A percentile compares a stretch with the other conserved stretches of the same genome.
Evolutionary conservation across 2,113 vertebrate genomes (phyloP).

Genomic region (Eudorcas thomsonii): DNA sequence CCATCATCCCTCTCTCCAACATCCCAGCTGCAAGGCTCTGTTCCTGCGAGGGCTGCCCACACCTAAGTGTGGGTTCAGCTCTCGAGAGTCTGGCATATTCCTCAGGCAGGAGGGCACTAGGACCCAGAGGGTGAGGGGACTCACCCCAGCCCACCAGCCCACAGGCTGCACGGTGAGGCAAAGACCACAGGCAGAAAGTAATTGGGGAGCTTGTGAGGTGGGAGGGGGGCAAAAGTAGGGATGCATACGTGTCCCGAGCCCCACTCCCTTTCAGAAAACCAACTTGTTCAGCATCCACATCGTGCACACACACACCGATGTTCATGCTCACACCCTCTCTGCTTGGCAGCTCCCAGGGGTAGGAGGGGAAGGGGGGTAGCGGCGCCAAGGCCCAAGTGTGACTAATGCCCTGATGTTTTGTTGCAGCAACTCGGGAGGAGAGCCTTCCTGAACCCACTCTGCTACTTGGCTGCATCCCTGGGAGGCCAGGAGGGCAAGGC

Average conservation of each 20-base stretch:
- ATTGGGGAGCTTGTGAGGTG: rapidly evolving
- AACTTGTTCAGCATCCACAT: background rate
- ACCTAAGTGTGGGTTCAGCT: rapidly evolving
- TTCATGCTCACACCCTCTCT: background rate
- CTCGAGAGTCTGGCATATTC: background rate
- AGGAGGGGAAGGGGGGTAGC: background rate
- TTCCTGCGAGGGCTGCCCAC: background rate
- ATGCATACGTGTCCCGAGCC: background rate
- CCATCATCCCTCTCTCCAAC: background rate
- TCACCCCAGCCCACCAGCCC: background rate
- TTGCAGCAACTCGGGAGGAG: background rate
- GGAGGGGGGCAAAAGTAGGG: background rate
- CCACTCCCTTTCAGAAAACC: background rate
- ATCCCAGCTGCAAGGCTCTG: background rate
- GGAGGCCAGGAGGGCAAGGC: background rate
- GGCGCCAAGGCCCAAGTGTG: too few relatives aligned
- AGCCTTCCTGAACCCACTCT: background rate
- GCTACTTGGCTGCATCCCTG: background rate
- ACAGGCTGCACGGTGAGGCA: background rate
- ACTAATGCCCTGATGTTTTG: too few relatives aligned
- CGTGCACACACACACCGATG: rapidly evolving
- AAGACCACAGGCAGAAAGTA: background rate
- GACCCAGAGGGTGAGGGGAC: too few relatives aligned
- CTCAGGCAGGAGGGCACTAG: background rate
- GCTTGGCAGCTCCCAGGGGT: background rate